Percentiles rank a stretch among this genome's conserved stretches.
Evolutionary conservation across 2,888 invertebrate species (phyloP).

Genomic region (Carabus problematicus): DNA sequence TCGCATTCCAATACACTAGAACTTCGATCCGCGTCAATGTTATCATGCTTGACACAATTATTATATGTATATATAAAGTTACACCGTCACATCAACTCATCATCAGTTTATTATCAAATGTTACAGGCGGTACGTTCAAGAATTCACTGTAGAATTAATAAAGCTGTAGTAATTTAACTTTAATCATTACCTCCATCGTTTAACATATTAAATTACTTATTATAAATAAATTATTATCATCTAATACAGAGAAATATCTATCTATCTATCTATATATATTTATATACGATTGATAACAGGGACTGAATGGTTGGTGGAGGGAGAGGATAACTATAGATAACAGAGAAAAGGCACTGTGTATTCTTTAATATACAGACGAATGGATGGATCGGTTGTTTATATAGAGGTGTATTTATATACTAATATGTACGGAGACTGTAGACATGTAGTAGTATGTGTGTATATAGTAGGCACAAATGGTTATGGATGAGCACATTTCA

Average conservation of each 20-base stretch:
- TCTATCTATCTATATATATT: too few species aligned
- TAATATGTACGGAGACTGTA: too few species aligned
- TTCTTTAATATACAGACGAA: not conserved
- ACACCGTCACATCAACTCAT: too few species aligned
- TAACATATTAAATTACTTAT: slow-evolving; percentile 39
- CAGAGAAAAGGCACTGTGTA: not conserved
- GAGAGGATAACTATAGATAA: slow-evolving; percentile 2
- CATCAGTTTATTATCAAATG: too few species aligned
- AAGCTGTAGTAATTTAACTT: slow-evolving; percentile 32
- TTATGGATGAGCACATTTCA: slow-evolving; percentile 27
- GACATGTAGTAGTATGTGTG: too few species aligned
- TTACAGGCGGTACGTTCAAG: slow-evolving; percentile 41
- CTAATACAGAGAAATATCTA: slow-evolving; percentile 3
- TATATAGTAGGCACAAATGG: slow-evolving; percentile 7
- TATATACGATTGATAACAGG: slow-evolving; percentile 2
- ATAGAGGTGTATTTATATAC: too few species aligned
- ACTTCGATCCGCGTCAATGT: slow-evolving; percentile 31
- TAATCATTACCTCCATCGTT: slow-evolving; percentile 38
- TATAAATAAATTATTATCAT: slow-evolving; percentile 21
- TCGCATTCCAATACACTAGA: slow-evolving; percentile 23
- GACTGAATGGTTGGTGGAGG: not conserved
- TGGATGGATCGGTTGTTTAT: not conserved
- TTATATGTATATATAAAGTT: not conserved
- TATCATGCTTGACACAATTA: slow-evolving; percentile 24
- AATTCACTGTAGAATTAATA: slow-evolving; percentile 26